phyloP scores from a whole-genome alignment of 2,797 vertebrate genomes.

The Oophaga sylvatica region DNA sequence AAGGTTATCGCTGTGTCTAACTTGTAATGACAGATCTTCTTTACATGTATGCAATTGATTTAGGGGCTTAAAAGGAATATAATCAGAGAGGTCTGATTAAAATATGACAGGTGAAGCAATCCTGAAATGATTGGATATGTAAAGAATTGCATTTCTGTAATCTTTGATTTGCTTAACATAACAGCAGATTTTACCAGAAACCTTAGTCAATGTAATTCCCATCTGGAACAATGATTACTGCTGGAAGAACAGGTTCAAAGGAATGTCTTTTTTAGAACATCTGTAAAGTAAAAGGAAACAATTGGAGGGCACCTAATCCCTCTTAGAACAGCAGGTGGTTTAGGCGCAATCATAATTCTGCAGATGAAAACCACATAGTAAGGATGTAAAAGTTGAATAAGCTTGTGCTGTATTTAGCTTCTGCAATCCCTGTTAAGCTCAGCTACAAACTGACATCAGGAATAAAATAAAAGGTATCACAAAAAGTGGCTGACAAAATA shows the following conservation, averaged over 20 bases:
- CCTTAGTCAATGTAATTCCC: constrained; percentile 74
- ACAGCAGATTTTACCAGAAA: constrained; percentile 90
- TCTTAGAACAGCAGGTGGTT: constrained; percentile 67
- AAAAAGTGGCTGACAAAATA: constrained; percentile 15
- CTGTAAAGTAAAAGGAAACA: constrained; percentile 69
- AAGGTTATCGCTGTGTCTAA: constrained; percentile 10
- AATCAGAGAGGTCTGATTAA: constrained; percentile 84
- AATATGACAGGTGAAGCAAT: constrained; percentile 87
- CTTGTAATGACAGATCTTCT: constrained; percentile 69
- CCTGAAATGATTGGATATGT: constrained; percentile 86
- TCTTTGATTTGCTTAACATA: constrained; percentile 83
- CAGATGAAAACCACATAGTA: constrained; percentile 57
- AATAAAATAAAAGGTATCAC: constrained; percentile 7
- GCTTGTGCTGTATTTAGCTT: constrained; percentile 37
- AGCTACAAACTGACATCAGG: constrained; percentile 29
- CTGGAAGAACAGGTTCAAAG: constrained; percentile 70
- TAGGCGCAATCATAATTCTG: background rate
- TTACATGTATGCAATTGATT: constrained; percentile 77
- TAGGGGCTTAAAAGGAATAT: constrained; percentile 78
- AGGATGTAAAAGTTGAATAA: constrained; percentile 57
- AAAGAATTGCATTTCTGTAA: constrained; percentile 73
- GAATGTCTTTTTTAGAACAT: constrained; percentile 70
- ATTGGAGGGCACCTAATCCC: constrained; percentile 67
- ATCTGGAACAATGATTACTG: constrained; percentile 74
- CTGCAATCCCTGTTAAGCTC: constrained; percentile 20